Evolutionary conservation across 35 echinoderm and acorn worm species (phyloP), one percentile per base, ranked within the genome.

Genomic region (Chiridota heheva): DNA sequence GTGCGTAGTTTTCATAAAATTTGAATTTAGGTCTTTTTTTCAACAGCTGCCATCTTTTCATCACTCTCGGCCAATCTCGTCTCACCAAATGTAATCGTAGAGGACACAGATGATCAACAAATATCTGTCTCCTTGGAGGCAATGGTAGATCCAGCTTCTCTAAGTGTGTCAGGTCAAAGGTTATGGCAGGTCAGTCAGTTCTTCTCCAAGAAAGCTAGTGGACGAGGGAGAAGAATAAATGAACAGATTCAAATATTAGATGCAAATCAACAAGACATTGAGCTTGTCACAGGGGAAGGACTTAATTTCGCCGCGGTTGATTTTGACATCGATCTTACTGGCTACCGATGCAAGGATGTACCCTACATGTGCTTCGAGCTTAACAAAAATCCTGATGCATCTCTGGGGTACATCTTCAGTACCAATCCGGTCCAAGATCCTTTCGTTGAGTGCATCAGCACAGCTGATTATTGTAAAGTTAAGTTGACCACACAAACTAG

Each of bases 241-340:
- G 79, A 88, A 53, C 78, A 78, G 38, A 62, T 49, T 15, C 69
- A 87, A 28, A 77, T 80, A 1, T 61, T 93, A 27, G 30, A 34
- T 42, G 51, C 75, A 4, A 8, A 0, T 1, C n/a, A 60, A 61
- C 75, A 78, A 35, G 42, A 18, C 24, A 10, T 42, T n/a, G 2
- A 34, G 1, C 75, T 78, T 0, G 25, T 63, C 18, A 25, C 36
- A 47, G 85, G 56, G 1, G 69, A 45, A 15, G 56, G 88, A 53
- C 76, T 93, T 8, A 46, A 41, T 25, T 88, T 93, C 68, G 35
- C 35, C 10, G 65, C 82, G 18, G 62, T 83, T 35, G 71, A 66
- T 5, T 86, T 93, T 37, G 73, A 87, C 32, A 82, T 88, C 58
- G 90, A 93, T 57, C 80, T 93, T 44, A 69, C 30, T 29, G 84